phyloP scores from a whole-genome alignment of 2,113 vertebrate genomes.

The Cephalopholis sonnerati region DNA sequence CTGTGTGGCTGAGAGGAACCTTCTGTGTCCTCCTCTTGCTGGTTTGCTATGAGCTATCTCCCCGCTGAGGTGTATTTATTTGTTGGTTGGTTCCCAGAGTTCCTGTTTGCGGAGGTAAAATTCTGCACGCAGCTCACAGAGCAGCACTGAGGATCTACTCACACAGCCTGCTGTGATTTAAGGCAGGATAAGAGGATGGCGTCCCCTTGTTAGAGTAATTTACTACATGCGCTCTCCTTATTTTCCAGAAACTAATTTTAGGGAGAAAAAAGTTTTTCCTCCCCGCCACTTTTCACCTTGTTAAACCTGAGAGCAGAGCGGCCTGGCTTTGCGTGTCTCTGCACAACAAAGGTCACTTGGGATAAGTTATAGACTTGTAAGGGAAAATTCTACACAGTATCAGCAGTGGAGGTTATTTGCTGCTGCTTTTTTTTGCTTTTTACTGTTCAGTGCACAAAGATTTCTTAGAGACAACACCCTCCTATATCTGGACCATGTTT shows the following conservation, averaged over 20 bases:
- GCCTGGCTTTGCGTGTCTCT: conserved; percentile 26
- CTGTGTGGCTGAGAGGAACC: conserved; percentile 1
- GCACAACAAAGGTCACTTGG: conserved; percentile 27
- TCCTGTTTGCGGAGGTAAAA: conserved; percentile 62
- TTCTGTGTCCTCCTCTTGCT: not conserved
- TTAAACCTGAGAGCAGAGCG: conserved; percentile 51
- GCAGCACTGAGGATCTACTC: conserved; percentile 39
- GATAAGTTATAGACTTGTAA: conserved; percentile 33
- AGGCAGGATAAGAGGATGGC: conserved; percentile 58
- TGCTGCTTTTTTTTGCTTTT: conserved; percentile 3
- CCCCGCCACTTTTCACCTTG: conserved; percentile 58
- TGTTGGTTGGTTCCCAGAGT: conserved; percentile 52
- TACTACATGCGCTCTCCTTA: conserved; percentile 50
- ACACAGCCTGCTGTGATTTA: conserved; percentile 60
- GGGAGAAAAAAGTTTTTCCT: conserved; percentile 36
- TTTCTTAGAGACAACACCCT: not conserved
- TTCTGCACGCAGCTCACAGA: conserved; percentile 8
- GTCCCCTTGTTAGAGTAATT: conserved; percentile 69
- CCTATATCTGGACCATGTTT: conserved; percentile 28
- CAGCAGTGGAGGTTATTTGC: conserved; percentile 15
- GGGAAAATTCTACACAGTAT: conserved; percentile 29
- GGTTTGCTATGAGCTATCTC: conserved; percentile 24
- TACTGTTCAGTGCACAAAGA: conserved; percentile 6
- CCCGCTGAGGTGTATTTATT: conserved; percentile 60
- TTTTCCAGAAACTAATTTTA: conserved; percentile 62